These are phyloP conservation scores for Neria commutata DNA, from an alignment of 2,888 invertebrate genomes.

Conservation along the genomic window DNA sequence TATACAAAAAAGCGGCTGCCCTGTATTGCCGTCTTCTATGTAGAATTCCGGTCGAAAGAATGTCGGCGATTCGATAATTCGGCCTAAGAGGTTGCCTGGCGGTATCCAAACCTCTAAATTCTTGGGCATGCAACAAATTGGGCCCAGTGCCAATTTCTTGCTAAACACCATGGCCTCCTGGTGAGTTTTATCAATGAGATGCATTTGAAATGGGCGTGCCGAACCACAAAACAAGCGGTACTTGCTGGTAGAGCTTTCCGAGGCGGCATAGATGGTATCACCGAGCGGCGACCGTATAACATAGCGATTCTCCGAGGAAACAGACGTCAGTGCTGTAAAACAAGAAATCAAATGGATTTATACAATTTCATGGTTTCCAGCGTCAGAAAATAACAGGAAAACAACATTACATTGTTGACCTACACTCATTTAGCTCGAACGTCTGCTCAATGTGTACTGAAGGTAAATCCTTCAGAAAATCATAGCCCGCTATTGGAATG, in stretches of 20 bases:
- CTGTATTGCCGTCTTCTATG: constrained; percentile 70
- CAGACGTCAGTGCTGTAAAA: constrained; percentile 52
- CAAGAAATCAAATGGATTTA: background rate
- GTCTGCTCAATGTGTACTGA: constrained; percentile 79
- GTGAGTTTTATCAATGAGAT: constrained; percentile 80
- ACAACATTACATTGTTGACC: constrained; percentile 43
- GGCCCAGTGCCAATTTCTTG: constrained; percentile 73
- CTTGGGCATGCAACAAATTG: constrained; percentile 72
- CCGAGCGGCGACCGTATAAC: constrained; percentile 74
- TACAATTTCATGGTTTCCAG: background rate
- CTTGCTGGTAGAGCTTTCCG: constrained; percentile 69
- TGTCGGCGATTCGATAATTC: constrained; percentile 73
- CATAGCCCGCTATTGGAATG: constrained; percentile 70
- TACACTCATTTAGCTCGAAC: constrained; percentile 77
- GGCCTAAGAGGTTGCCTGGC: constrained; percentile 73
- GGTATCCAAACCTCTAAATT: constrained; percentile 75
- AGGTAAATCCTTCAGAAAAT: constrained; percentile 73
- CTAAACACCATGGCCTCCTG: constrained; percentile 80
- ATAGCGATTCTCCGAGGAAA: constrained; percentile 75
- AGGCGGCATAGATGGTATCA: constrained; percentile 77
- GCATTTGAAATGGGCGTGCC: constrained; percentile 75
- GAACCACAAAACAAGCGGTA: constrained; percentile 74
- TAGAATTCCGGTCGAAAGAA: constrained; percentile 71
- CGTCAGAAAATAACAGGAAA: too few species aligned
- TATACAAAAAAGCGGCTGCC: constrained; percentile 69